Conservation (phyloP, 1,140 invertebrate species). For the Anastatus disparis region DNA sequence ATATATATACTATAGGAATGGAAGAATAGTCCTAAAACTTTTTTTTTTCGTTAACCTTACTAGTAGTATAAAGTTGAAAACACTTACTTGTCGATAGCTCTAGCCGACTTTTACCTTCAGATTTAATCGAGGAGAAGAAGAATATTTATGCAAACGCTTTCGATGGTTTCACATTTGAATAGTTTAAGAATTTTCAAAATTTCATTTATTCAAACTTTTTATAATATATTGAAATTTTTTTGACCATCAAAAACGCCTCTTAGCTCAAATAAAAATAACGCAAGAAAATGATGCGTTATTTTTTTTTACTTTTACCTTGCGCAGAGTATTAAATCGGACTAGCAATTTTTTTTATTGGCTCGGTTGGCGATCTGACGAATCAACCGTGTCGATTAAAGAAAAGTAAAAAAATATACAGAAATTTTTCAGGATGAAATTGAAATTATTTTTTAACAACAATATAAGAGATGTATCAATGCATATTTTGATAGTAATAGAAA, state of each 20-base stretch:
- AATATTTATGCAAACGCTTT: constrained; percentile 13
- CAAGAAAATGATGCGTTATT: not conserved
- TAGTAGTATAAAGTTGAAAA: constrained; percentile 21
- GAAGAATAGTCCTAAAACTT: constrained; percentile 5
- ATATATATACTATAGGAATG: constrained; percentile 3
- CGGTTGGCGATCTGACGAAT: constrained; percentile 33
- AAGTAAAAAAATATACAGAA: not conserved
- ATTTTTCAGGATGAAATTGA: not conserved
- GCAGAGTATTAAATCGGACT: not conserved
- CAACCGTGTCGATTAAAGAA: not conserved
- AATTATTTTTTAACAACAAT: no score
- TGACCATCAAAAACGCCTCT: not conserved
- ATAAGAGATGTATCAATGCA: no score
- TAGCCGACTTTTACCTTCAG: constrained; percentile 22
- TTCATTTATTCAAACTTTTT: not conserved
- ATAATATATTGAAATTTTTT: not conserved
- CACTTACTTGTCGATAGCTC: not conserved
- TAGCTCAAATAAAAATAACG: not conserved
- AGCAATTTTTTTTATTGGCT: not conserved
- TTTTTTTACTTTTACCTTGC: not conserved
- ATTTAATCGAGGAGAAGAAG: constrained; percentile 24
- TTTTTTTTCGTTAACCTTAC: constrained; percentile 1
- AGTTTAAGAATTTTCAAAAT: not conserved
- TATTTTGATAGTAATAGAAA: no score
- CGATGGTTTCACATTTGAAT: not conserved